Base-by-base conservation (phyloP, 2,113 vertebrate genomes). In the Vanacampus margaritifer region DNA sequence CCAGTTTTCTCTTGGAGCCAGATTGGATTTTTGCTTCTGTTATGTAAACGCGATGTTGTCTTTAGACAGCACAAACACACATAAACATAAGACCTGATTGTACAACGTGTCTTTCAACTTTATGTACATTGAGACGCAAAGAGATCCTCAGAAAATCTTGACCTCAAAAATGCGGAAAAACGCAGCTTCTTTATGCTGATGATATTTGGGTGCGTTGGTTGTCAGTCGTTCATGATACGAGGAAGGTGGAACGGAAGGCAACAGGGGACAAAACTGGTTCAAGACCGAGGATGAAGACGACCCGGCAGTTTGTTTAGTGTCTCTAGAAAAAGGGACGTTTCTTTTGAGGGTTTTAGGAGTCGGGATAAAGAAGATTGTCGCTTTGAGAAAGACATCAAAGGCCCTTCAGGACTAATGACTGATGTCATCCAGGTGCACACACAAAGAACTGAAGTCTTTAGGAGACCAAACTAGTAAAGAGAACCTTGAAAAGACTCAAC, bases 1-100 rank as follows among this genome's bases (percentile, higher is more conserved):
- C 92, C 93, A 95, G 92, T 95, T 94, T 81, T 84, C 32, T 72
- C 46, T 78, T 32, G 75, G 72, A 85, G 73, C 87, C 90, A 92
- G 88, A 85, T 76, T 89, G 87, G 83, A 89, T 88, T 86, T 91
- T 89, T 91, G 79, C 79, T 81, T 89, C 88, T 82, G 87, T 86
- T 89, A 76, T 86, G 91, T 92, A 93, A 91, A 93, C 91, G 89
- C 60, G 86, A 86, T 88, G 82, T 89, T 89, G 61, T 78, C 64
- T 72, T 83, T 72, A 61, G 88, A 88, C 86, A 46, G 17, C 7
- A 8, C 45, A 46, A 6, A 41, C 39, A 12, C 37, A 39, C 39
- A 50, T 4, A n/a, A 7, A n/a, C 21, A 8, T n/a, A 46, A 46
- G 45, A 46, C 45, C 45, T n/a, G 21, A 21, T 21, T 50, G 48